phyloP scores from a whole-genome alignment of 2,888 invertebrate species.

The Eumacrocentrus americanus region DNA sequence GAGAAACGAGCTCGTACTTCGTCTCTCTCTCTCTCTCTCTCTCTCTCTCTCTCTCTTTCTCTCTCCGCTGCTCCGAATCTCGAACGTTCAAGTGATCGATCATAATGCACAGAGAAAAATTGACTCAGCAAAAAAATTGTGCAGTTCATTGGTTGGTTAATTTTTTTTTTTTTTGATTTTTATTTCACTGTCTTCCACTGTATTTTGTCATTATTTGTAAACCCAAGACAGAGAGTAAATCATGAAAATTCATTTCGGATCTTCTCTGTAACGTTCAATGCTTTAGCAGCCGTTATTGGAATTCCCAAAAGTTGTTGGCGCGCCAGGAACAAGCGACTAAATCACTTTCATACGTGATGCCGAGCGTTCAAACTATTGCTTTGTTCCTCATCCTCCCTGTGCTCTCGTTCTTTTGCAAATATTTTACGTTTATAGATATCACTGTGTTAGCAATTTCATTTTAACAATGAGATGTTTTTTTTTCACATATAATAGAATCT shows the following conservation, averaged over 20 bases:
- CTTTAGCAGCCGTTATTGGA: not conserved
- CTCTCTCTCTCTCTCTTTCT: not conserved
- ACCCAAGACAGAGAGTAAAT: not conserved
- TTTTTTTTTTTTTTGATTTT: too few species aligned
- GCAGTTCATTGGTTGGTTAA: too few species aligned
- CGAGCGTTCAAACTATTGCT: not conserved
- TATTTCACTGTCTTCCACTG: too few species aligned
- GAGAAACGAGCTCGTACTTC: constrained; percentile 8
- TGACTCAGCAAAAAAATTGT: not conserved
- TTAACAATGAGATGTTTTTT: too few species aligned
- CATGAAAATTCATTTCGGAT: not conserved
- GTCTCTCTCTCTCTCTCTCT: too few species aligned
- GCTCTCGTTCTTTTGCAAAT: not conserved
- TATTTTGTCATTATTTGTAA: not conserved
- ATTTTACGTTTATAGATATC: too few species aligned
- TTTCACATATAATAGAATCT: too few species aligned
- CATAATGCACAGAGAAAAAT: not conserved
- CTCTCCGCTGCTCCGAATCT: not conserved
- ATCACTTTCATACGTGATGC: constrained; percentile 1
- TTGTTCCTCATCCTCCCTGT: not conserved
- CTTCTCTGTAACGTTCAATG: too few species aligned
- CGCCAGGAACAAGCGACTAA: not conserved
- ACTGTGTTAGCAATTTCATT: too few species aligned
- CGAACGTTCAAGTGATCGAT: not conserved
- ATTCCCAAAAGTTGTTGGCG: not conserved